Evolutionary conservation across 2,888 invertebrate genomes (phyloP).

Genomic region (Thysanoteuthis rhombus): DNA sequence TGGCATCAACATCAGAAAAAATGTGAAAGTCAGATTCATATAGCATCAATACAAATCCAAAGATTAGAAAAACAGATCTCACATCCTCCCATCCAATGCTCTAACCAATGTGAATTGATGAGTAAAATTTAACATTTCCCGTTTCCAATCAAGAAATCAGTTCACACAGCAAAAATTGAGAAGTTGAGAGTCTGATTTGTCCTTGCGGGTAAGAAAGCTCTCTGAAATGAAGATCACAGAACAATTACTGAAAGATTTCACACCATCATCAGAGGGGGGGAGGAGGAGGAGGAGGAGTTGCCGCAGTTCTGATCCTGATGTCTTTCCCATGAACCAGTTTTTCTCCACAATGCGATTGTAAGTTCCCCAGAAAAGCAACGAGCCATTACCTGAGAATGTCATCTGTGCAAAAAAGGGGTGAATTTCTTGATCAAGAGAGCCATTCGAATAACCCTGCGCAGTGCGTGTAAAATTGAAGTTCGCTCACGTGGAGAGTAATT

Average conservation of each 20-base stretch:
- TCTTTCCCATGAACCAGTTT: not conserved
- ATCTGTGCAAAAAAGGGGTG: not conserved
- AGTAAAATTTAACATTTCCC: not conserved
- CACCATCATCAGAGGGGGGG: not conserved
- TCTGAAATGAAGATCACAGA: not conserved
- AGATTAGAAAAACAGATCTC: no score
- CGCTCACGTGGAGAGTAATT: not conserved
- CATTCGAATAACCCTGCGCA: not conserved
- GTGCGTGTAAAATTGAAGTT: slow-evolving; percentile 12
- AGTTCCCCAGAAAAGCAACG: not conserved
- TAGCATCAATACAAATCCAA: no score
- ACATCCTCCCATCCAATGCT: no score
- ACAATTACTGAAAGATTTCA: not conserved
- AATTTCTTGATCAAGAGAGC: not conserved
- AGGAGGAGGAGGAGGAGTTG: not conserved
- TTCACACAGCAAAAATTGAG: not conserved
- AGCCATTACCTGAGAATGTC: slow-evolving; percentile 12
- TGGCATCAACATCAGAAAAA: no score
- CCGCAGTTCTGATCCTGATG: not conserved
- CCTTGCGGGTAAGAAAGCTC: not conserved
- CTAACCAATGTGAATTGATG: no score
- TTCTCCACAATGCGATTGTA: not conserved
- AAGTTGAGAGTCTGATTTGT: not conserved
- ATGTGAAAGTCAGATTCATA: no score
- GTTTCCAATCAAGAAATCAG: not conserved